phyloP scores from a whole-genome alignment of 2,888 invertebrate species.

The Diploptera punctata region DNA sequence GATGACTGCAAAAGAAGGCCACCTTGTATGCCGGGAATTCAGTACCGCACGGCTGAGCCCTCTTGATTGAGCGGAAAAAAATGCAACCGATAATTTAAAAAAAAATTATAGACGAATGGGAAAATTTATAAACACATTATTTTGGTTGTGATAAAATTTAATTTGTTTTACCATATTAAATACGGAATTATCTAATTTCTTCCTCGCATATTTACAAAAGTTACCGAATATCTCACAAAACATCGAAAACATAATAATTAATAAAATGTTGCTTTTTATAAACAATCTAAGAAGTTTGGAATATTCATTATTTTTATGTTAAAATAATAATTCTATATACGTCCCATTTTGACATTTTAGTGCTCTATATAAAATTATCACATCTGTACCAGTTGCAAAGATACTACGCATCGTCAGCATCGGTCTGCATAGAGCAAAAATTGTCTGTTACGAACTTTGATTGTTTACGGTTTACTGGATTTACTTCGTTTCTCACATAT shows the following conservation, averaged over 20 bases:
- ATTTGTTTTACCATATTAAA: no score
- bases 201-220: neutral
- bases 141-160: neutral
- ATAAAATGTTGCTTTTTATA: neutral
- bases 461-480: neutral
- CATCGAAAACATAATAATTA: neutral
- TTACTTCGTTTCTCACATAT: neutral
- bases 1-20: no score
- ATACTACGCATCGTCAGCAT: no score
- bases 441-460: neutral
- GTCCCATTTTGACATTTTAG: neutral
- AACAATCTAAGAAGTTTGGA: neutral
- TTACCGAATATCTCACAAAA: neutral
- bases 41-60: neutral
- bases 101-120: neutral
- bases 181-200: neutral
- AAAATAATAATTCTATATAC: neutral
- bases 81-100: neutral
- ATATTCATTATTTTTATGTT: neutral
- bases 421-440: no score
- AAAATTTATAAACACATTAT: neutral
- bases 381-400: neutral
- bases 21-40: neutral
- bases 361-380: neutral
- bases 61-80: neutral